Conservation (phyloP, 64 coral and sea anemone species). For the Dendrophyllia cribrosa region DNA sequence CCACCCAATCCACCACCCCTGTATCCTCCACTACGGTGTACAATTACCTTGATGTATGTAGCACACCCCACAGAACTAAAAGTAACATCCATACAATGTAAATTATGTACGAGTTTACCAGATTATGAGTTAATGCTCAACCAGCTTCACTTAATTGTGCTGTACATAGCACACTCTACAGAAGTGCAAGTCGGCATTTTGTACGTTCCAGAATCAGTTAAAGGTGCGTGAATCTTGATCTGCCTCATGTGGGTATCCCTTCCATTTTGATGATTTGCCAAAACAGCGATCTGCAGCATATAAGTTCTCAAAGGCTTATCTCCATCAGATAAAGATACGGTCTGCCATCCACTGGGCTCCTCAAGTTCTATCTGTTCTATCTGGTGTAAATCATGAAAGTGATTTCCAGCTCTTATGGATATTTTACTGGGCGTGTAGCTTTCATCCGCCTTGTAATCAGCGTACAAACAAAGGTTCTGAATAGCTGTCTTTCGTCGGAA, state of each 20-base stretch:
- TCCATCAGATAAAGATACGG: conserved; percentile 72
- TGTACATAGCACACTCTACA: conserved; percentile 98
- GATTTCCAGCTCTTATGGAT: conserved; percentile 92
- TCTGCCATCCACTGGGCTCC: conserved; percentile 93
- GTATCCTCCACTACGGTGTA: too few species aligned
- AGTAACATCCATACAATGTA: too few species aligned
- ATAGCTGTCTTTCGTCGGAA: conserved; percentile 95
- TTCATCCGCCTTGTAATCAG: conserved; percentile 97
- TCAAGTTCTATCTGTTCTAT: conserved; percentile 95
- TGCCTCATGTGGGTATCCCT: conserved; percentile 97
- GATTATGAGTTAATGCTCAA: background rate
- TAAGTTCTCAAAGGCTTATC: conserved; percentile 88
- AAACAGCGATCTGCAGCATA: conserved; percentile 95
- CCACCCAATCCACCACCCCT: too few species aligned
- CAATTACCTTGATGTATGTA: too few species aligned
- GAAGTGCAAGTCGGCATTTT: conserved; percentile 97
- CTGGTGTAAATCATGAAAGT: conserved; percentile 95
- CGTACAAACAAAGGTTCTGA: conserved; percentile 96
- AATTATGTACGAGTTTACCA: too few species aligned
- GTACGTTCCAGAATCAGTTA: conserved; percentile 74
- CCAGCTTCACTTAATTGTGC: conserved; percentile 79
- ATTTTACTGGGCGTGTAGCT: conserved; percentile 99
- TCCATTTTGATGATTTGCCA: conserved; percentile 98
- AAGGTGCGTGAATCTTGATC: conserved; percentile 95
- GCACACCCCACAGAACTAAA: too few species aligned